A percentile compares a stretch with the other conserved stretches of the same genome.
phyloP scores from a whole-genome alignment of 2,888 invertebrate genomes.

The Notodromas monacha region DNA sequence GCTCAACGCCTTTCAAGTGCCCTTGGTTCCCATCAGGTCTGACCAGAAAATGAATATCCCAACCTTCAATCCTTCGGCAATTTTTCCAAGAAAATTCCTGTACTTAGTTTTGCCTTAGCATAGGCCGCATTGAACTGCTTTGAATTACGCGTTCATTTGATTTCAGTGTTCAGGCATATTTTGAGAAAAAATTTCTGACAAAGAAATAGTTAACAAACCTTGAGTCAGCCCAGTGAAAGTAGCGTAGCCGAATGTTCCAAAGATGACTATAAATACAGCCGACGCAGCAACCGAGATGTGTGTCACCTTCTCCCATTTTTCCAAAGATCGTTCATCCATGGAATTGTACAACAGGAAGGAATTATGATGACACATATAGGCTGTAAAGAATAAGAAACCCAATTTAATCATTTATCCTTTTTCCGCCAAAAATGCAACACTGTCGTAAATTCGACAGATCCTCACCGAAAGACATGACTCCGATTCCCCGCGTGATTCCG shows the following conservation, averaged over 20 bases:
- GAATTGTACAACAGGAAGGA: constrained; percentile 50
- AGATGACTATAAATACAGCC: constrained; percentile 31
- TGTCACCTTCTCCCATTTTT: constrained; percentile 44
- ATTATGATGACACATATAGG: constrained; percentile 72
- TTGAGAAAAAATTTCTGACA: neutral
- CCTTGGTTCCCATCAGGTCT: no score
- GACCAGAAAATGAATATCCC: no score
- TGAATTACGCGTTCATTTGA: no score
- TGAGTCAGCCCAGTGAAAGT: constrained; percentile 44
- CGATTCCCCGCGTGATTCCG: constrained; percentile 39
- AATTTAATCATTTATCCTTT: no score
- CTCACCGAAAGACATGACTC: constrained; percentile 51
- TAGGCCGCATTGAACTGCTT: no score
- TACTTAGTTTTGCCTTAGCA: no score
- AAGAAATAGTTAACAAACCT: constrained; percentile 20
- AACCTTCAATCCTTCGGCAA: no score
- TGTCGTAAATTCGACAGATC: constrained; percentile 6
- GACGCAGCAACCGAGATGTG: constrained; percentile 41
- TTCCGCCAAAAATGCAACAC: no score
- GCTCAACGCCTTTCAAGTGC: no score
- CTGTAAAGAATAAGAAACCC: constrained; percentile 17
- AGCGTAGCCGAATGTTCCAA: constrained; percentile 42
- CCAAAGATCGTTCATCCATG: constrained; percentile 34
- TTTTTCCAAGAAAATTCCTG: no score
- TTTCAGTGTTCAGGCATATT: no score